Evolutionary conservation across 1,140 invertebrate genomes (phyloP).

Genomic region (Aphelenchoides fujianensis): DNA sequence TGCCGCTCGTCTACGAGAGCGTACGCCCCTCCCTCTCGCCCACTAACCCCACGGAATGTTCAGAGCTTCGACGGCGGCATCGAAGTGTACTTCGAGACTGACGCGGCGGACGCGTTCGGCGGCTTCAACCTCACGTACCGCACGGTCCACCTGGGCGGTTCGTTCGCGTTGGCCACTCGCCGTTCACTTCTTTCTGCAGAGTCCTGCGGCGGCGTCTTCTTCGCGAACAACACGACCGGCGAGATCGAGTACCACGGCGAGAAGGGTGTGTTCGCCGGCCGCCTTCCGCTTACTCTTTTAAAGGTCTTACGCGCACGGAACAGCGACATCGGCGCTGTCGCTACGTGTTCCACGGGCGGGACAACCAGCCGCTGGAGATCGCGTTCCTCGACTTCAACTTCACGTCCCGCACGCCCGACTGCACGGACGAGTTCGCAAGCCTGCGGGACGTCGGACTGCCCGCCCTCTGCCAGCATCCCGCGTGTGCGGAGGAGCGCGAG

Average conservation of each 20-base stretch:
- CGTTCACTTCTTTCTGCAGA: constrained; percentile 11
- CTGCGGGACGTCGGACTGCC: constrained; percentile 53
- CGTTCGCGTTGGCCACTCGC: background rate
- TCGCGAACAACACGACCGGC: constrained; percentile 8
- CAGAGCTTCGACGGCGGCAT: too few relatives aligned
- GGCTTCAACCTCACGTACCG: constrained; percentile 48
- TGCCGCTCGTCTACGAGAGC: constrained; percentile 23
- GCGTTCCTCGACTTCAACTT: constrained; percentile 55
- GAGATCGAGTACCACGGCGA: constrained; percentile 42
- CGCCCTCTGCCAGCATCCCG: constrained; percentile 54
- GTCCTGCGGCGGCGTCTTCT: constrained; percentile 40
- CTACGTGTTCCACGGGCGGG: constrained; percentile 40
- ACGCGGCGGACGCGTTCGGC: constrained; percentile 30
- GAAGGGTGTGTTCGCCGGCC: constrained; percentile 23
- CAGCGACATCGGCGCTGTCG: constrained; percentile 52
- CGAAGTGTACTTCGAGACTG: constrained; percentile 53
- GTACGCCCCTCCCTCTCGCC: constrained; percentile 28
- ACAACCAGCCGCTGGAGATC: constrained; percentile 46
- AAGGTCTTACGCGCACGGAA: constrained; percentile 47
- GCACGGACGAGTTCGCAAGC: constrained; percentile 55
- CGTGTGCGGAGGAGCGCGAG: constrained; percentile 42
- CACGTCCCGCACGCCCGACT: constrained; percentile 42
- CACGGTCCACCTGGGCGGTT: background rate
- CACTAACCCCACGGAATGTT: too few relatives aligned
- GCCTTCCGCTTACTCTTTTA: background rate